These are phyloP conservation scores for Choreutis nemorana DNA, from an alignment of 2,888 invertebrate species.

Conservation along the genomic window DNA sequence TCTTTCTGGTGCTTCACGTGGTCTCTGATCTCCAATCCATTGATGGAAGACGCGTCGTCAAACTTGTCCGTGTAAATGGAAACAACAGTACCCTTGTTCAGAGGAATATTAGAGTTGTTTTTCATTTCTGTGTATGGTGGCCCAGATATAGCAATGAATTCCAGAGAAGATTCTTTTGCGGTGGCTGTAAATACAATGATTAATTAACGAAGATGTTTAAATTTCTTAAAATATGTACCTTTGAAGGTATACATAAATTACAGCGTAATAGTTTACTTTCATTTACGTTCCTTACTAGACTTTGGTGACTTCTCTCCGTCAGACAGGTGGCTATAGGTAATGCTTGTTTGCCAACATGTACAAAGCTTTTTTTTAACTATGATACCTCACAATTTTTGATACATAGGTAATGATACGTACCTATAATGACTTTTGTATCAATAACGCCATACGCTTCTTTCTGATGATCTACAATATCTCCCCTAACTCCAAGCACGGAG, in stretches of 20 bases:
- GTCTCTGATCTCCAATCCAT: conserved; percentile 42
- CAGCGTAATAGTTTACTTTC: too few species aligned
- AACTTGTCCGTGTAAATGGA: conserved; percentile 49
- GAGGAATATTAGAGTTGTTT: conserved; percentile 20
- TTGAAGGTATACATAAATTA: too few species aligned
- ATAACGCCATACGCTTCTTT: conserved; percentile 58
- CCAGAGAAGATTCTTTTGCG: conserved; percentile 17
- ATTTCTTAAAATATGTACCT: too few species aligned
- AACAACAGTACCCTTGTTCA: conserved; percentile 50
- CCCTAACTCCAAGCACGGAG: conserved; percentile 41
- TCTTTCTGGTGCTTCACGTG: conserved; percentile 42
- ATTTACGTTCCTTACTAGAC: too few species aligned
- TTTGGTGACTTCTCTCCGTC: too few species aligned
- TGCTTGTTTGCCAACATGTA: too few species aligned
- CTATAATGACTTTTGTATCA: conserved; percentile 61
- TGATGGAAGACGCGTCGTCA: conserved; percentile 38
- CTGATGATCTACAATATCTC: conserved; percentile 32
- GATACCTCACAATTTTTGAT: too few species aligned
- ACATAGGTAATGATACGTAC: too few species aligned
- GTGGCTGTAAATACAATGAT: conserved; percentile 21
- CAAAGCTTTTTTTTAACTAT: too few species aligned
- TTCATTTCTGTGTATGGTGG: conserved; percentile 39
- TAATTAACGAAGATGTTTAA: too few species aligned
- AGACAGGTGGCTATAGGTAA: too few species aligned
- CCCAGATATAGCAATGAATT: conserved; percentile 42